Conservation (phyloP, 2,113 vertebrate species). For the Leptodactylus fuscus region DNA sequence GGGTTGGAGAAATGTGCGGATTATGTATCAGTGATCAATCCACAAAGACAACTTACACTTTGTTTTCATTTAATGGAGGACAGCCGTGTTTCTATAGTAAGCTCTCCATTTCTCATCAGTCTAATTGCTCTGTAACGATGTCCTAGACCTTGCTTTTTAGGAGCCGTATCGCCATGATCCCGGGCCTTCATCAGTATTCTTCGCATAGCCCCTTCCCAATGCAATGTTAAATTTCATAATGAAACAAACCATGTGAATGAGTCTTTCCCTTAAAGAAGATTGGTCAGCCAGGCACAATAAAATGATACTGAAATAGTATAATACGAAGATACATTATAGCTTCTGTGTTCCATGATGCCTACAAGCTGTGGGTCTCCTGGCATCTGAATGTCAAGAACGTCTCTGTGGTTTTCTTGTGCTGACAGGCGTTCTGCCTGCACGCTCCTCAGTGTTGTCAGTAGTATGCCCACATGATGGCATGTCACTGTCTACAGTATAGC, state of each 20-base stretch:
- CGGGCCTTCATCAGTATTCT: neutral
- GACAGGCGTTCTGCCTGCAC: neutral
- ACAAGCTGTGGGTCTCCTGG: neutral
- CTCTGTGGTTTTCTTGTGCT: neutral
- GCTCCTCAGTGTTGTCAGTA: neutral
- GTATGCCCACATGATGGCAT: neutral
- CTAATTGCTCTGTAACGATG: neutral
- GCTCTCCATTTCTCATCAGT: neutral
- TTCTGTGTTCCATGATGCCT: neutral
- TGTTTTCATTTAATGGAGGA: neutral
- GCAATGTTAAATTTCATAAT: neutral
- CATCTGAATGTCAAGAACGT: slow-evolving; percentile 16
- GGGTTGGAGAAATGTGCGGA: neutral
- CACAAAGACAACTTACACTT: neutral
- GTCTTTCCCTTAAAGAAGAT: neutral
- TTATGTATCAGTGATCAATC: neutral
- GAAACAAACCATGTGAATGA: neutral
- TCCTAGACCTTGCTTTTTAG: neutral
- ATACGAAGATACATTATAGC: neutral
- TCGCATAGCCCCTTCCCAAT: neutral
- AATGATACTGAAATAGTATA: neutral
- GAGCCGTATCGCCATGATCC: neutral
- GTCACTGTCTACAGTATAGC: neutral
- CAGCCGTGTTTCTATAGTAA: neutral
- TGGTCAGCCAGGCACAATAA: neutral